Evolutionary conservation across 1,140 invertebrate genomes (phyloP).

Genomic region (Dicyema japonicum): DNA sequence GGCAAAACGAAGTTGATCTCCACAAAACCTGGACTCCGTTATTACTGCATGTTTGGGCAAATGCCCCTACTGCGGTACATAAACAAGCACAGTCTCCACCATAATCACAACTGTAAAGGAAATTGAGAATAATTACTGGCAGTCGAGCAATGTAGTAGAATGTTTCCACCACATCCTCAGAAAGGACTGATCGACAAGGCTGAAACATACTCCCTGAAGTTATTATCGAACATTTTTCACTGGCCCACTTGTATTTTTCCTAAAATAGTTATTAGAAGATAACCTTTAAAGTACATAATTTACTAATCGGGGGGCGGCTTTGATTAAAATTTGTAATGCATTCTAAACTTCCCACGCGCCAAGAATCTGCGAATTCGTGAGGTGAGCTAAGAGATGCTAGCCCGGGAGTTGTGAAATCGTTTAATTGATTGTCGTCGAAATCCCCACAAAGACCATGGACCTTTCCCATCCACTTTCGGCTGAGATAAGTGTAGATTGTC

Average conservation of each 20-base stretch:
- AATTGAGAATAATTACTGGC: slow-evolving; percentile 23
- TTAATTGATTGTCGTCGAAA: slow-evolving; percentile 45
- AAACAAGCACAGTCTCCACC: slow-evolving; percentile 58
- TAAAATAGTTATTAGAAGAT: too few relatives aligned
- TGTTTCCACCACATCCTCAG: slow-evolving; percentile 2
- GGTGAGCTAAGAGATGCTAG: too few relatives aligned
- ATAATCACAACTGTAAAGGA: slow-evolving; percentile 48
- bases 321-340: too few relatives aligned
- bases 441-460: slow-evolving; percentile 44
- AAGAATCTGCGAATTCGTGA: too few relatives aligned
- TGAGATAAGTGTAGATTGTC: slow-evolving; percentile 18
- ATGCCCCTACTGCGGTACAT: slow-evolving; percentile 48
- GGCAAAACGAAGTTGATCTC: slow-evolving; percentile 42
- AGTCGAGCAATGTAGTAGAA: slow-evolving; percentile 2
- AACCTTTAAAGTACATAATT: too few relatives aligned
- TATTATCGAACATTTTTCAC: too few relatives aligned
- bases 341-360: too few relatives aligned
- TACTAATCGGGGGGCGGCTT: too few relatives aligned
- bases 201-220: too few relatives aligned
- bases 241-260: too few relatives aligned
- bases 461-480: slow-evolving; percentile 31
- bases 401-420: too few relatives aligned
- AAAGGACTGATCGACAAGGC: too few relatives aligned
- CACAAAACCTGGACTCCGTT: slow-evolving; percentile 31
- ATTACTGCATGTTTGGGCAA: slow-evolving; percentile 39